Conservation (phyloP, 64 coral and sea anemone species). For the Stylophora pistillata region DNA sequence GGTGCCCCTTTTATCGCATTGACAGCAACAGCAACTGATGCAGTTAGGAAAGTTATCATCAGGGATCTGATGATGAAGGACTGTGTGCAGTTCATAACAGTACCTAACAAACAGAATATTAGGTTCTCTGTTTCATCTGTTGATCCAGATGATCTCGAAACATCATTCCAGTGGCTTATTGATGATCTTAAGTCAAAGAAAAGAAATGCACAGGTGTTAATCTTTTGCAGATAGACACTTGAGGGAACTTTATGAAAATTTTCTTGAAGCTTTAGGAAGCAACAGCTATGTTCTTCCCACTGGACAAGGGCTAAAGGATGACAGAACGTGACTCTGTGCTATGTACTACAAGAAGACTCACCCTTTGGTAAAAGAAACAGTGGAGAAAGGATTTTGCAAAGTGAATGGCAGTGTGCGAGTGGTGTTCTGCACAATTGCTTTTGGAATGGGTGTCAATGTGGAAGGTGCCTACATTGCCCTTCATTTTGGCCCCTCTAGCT, state of each 20-base stretch:
- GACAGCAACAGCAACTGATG: constrained; percentile 66
- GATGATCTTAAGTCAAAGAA: constrained; percentile 29
- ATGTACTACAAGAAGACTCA: constrained; percentile 83
- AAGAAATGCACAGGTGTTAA: constrained; percentile 38
- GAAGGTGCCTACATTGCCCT: constrained; percentile 36
- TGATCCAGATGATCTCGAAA: constrained; percentile 32
- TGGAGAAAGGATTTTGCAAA: constrained; percentile 76
- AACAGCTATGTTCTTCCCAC: constrained; percentile 44
- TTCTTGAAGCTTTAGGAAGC: constrained; percentile 17
- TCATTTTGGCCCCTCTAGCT: constrained; percentile 76
- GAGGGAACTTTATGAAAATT: constrained; percentile 77
- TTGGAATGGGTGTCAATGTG: constrained; percentile 75
- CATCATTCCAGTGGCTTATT: constrained; percentile 53
- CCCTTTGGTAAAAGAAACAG: constrained; percentile 42
- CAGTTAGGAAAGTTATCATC: neutral
- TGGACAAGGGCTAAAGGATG: constrained; percentile 40
- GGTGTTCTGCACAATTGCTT: constrained; percentile 70
- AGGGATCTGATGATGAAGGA: constrained; percentile 57
- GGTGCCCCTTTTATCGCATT: constrained; percentile 51
- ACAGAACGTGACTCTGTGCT: constrained; percentile 53
- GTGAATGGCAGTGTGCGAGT: constrained; percentile 55
- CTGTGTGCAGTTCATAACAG: constrained; percentile 18
- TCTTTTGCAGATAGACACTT: constrained; percentile 65
- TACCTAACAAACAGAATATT: constrained; percentile 56
- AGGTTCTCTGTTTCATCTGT: constrained; percentile 22